Base-by-base conservation (phyloP, 2,797 vertebrate species). In the Cossypha caffra region DNA sequence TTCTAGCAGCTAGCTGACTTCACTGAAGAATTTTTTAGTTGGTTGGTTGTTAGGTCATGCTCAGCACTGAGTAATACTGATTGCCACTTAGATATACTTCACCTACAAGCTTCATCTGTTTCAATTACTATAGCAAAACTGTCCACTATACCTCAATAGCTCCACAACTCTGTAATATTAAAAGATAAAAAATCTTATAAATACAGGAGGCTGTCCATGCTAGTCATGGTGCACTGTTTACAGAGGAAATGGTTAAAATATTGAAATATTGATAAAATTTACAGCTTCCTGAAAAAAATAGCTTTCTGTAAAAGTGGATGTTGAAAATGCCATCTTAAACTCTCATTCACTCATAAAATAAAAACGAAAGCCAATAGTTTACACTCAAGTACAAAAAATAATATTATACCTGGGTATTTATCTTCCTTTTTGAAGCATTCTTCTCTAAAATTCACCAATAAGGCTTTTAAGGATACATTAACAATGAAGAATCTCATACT, bases 101-200 rank as follows among this genome's bases (percentile, higher is more conserved):
- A 91, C 81, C 93, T 92, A 96, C 55, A 67, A 95, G 91, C 62
- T 95, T 94, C 84, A 97, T 95, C 95, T 97, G 83, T 86, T 98
- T 97, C 96, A 98, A 96, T 96, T 96, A 96, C 69, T 93, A 80
- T 3, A 96, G 93, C 62, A 96, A 96, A 97, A 58, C 57, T 71
- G 96, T 78, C 72, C 81, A 95, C 78, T 86, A 68, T 81, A 97
- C 76, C 84, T 96, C 85, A 96, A 93, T 37, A 48, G 62, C 68
- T 95, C 67, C 90, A 96, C 75, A 93, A 90, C 93, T 48, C 87
- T 52, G 7, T 48, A 85, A 76, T 37, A 55, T 47, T 78, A 80
- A 84, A 95, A 95, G 50, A 93, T 11, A 77, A 68, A 75, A 55
- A 89, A 25, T 88, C 78, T 74, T 68, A 72, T 95, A 73, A 87